A percentile compares a stretch with the other conserved stretches of the same genome.
phyloP scores from a whole-genome alignment of 2,113 vertebrate genomes.

The Labeo catla region DNA sequence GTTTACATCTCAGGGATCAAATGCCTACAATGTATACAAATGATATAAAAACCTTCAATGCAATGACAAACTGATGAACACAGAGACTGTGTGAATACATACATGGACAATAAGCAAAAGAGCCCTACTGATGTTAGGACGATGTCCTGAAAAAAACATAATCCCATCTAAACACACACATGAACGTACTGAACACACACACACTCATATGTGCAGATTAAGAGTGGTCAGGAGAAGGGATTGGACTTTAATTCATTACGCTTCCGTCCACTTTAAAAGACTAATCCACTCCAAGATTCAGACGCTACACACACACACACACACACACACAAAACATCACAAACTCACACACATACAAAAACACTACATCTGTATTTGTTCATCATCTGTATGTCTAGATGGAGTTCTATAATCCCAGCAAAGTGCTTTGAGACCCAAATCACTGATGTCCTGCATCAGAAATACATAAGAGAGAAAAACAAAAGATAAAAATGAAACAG shows the following conservation, averaged over 20 bases:
- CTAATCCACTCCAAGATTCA: slow-evolving; percentile 55
- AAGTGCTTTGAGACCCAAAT: slow-evolving; percentile 23
- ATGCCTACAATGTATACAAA: background rate
- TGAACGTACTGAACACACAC: background rate
- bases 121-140: background rate
- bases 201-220: slow-evolving; percentile 60
- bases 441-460: background rate
- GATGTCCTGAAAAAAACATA: slow-evolving; percentile 40
- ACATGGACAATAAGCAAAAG: background rate
- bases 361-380: background rate
- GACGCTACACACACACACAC: slow-evolving; percentile 28
- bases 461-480: too few relatives aligned
- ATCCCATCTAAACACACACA: slow-evolving; percentile 24
- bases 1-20: background rate
- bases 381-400: background rate
- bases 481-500: background rate
- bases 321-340: background rate
- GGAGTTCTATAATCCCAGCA: slow-evolving; percentile 9
- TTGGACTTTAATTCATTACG: slow-evolving; percentile 64
- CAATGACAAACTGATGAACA: background rate
- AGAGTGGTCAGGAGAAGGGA: slow-evolving; percentile 60
- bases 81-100: background rate
- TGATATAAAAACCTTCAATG: background rate
- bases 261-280: slow-evolving; percentile 56
- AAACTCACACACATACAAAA: slow-evolving; percentile 13